These are phyloP conservation scores for Trissoscelio sp. DNA, from an alignment of 2,888 invertebrate genomes.

Conservation along the genomic window DNA sequence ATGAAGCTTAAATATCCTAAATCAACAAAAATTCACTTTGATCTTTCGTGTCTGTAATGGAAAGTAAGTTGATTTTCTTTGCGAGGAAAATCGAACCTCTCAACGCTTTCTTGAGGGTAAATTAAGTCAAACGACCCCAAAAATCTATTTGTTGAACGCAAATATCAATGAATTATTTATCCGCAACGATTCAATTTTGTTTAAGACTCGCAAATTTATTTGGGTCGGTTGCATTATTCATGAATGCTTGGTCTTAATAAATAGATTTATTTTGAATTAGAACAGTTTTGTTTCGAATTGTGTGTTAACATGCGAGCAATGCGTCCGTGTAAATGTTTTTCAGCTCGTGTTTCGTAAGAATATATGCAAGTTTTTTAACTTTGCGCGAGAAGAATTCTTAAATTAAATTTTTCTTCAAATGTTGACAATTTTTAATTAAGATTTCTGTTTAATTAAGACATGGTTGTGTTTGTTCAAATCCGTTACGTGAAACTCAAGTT, in stretches of 20 bases:
- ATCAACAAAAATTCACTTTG: constrained; percentile 32
- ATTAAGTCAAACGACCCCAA: constrained; percentile 44
- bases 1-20: constrained; percentile 24
- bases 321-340: neutral
- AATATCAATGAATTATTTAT: constrained; percentile 57
- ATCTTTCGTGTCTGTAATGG: constrained; percentile 23
- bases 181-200: constrained; percentile 34
- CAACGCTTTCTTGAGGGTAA: neutral
- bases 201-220: constrained; percentile 35
- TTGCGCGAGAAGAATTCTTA: too few species aligned
- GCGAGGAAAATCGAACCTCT: constrained; percentile 16
- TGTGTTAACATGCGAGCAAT: neutral
- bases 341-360: neutral
- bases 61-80: constrained; percentile 44
- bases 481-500: too few species aligned
- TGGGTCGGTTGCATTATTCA: constrained; percentile 43
- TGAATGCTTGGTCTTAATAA: constrained; percentile 24
- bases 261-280: constrained; percentile 43
- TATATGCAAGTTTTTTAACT: neutral
- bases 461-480: neutral
- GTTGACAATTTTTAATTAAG: neutral
- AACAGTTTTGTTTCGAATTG: constrained; percentile 1
- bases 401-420: neutral
- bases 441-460: constrained; percentile 2
- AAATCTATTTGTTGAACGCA: constrained; percentile 47